Evolutionary conservation across 1,140 invertebrate genomes (phyloP), one percentile per base, ranked within the genome.

Genomic region (Eufriesea mexicana): DNA sequence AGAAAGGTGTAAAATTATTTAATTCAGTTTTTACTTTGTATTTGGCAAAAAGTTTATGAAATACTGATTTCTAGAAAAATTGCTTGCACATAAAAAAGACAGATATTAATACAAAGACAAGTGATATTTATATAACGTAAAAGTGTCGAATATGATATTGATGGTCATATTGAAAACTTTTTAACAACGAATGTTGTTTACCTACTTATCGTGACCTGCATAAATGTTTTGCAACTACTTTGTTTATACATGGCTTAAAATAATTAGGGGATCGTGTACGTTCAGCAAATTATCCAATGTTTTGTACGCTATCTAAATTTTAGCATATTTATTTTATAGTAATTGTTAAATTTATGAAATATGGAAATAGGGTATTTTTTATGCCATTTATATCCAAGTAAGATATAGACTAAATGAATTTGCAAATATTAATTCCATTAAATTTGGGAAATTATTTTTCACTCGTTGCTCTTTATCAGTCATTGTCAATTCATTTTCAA

Each of bases 221-320:
- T 66, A 55, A 67, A 67, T 78, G 75, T 78, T 78, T 55, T 67
- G 28, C 61, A 67, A 55, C 62, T 76, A 64, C 20, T 67, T 67
- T 67, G 51, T 67, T 71, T 45, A 61, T 70, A 61, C 66, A n/a
- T 25, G 45, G 47, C n/a, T 64, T 16, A 64, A 67, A 57, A 67
- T 67, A 73, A 73, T 81, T 62, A 67, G 49, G 62, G 35, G 62
- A 25, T 78, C 23, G 59, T 75, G 8, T 47, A 49, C 70, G n/a
- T 20, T 73, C 45, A 5, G 14, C 16, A 16, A 23, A 45, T n/a
- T 57, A 16, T 55, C 35, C 18, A 1, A 35, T 35, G 2, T 10
- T 20, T 25, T n/a, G 25, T 23, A 23, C 6, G 10, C 45, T 20
- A 35, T 16, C 16, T 18, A 47, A 68, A 49, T 20, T 61, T 61